Evolutionary conservation across 35 echinoderm and acorn worm species (phyloP), one percentile per base, ranked within the genome.

Genomic region (Patiria miniata): DNA sequence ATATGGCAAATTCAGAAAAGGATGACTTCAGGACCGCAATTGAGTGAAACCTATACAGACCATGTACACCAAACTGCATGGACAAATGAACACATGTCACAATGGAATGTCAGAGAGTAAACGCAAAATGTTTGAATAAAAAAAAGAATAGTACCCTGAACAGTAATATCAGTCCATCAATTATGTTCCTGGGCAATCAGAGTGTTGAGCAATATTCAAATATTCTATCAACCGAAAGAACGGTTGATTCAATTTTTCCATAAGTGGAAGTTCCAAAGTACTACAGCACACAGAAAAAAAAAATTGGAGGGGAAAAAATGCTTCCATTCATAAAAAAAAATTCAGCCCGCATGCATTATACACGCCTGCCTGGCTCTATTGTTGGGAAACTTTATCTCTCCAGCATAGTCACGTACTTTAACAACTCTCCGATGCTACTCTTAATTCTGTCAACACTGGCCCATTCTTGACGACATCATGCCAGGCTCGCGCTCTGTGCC

Each of bases 381-480:
- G 65, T 73, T 73, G 34, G 65, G 26, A 73, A 73, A 73, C 65
- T 73, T 73, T 34, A 73, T 73, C 65, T 34, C 65, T 30, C 29
- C 65, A 26, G 65, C 65, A 73, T 73, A 73, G 65, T 73, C 65
- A 73, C 65, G 65, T 73, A 73, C 34, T 73, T 73, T 73, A 73
- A 73, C 65, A 73, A 32, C 65, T 34, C 65, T 73, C 65, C 29
- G 65, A 73, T 73, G 65, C 65, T 73, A 32, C 65, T 73, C 65
- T 73, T 73, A 73, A 73, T 73, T 73, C 65, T 73, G 65, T 73
- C 65, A 73, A 73, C 65, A 73, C 65, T 14, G 26, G 34, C 65
- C 65, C 65, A 73, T 73, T 73, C 65, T 73, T 73, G 21, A 34
- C 42, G 65, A 73, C 65, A 73, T 73, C 65, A 73, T 73, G 65